Conservation (phyloP, 2,797 vertebrate species). For the Cheirogaleus major region DNA sequence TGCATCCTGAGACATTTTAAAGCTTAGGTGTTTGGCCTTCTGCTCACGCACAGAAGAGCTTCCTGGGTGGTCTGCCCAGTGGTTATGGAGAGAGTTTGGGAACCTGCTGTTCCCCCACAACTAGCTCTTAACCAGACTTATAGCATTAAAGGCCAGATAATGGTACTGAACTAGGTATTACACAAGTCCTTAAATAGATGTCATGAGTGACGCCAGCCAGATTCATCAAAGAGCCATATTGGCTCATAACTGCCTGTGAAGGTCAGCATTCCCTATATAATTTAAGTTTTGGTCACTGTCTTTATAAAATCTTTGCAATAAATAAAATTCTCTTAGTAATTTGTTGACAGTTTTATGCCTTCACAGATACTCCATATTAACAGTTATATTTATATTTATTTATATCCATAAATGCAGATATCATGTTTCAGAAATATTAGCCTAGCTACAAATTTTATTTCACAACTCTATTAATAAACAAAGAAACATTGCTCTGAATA, state of each 20-base stretch:
- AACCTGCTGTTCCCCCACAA: conserved; percentile 44
- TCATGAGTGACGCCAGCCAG: neutral
- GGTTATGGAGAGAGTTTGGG: conserved; percentile 1
- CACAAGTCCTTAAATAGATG: neutral
- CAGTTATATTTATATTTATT: neutral
- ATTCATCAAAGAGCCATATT: neutral
- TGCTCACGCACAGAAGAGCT: neutral
- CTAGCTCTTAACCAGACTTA: conserved; percentile 32
- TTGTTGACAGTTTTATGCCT: neutral
- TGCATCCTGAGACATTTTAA: conserved; percentile 39
- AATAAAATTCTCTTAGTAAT: neutral
- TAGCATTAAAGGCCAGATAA: neutral
- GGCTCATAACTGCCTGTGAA: neutral
- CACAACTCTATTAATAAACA: neutral
- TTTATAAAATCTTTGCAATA: neutral
- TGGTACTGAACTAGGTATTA: neutral
- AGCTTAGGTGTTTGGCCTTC: conserved; percentile 64
- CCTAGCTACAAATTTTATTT: conserved; percentile 15
- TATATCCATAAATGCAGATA: neutral
- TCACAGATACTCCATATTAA: neutral
- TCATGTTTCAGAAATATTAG: conserved; percentile 28
- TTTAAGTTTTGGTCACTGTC: neutral
- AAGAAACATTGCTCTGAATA: neutral
- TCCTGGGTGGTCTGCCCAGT: neutral
- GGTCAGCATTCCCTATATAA: neutral